Evolutionary conservation across 2,113 vertebrate genomes (phyloP).

Genomic region (Cricetomys ansorgei): DNA sequence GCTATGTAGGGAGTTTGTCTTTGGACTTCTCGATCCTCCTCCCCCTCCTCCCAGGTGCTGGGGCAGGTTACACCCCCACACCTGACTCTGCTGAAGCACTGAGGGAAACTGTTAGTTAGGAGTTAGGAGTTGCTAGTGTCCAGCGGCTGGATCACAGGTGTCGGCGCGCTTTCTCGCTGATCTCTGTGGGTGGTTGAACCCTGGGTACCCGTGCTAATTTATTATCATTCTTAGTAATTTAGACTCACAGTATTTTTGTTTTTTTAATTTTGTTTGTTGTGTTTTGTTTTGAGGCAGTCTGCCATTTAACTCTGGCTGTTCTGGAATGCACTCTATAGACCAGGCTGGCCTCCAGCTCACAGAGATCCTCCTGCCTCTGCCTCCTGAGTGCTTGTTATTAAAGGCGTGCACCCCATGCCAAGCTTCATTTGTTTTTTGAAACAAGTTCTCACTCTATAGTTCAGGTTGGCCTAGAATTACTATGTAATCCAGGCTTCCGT

Average conservation of each 20-base stretch:
- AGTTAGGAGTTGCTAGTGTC: conserved; percentile 12
- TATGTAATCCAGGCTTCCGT: neutral
- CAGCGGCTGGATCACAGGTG: conserved; percentile 15
- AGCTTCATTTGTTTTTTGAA: neutral
- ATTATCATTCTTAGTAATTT: conserved; percentile 18
- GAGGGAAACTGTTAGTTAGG: conserved; percentile 32
- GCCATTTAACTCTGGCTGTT: neutral
- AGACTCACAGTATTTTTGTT: neutral
- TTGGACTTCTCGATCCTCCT: neutral
- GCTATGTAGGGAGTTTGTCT: neutral
- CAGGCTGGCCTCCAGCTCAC: neutral
- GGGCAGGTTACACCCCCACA: neutral
- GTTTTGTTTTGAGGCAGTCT: neutral
- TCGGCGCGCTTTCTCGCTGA: neutral
- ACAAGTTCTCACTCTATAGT: neutral
- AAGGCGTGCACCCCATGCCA: neutral
- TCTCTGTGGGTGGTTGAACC: neutral
- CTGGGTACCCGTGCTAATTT: neutral
- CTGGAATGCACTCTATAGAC: neutral
- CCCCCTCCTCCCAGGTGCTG: neutral
- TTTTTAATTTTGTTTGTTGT: neutral
- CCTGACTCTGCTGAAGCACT: neutral
- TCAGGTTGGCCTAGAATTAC: neutral
- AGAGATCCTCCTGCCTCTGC: neutral
- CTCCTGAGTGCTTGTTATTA: neutral